Evolutionary conservation across 2,113 vertebrate species (phyloP).

Genomic region (Polypterus bichir): DNA sequence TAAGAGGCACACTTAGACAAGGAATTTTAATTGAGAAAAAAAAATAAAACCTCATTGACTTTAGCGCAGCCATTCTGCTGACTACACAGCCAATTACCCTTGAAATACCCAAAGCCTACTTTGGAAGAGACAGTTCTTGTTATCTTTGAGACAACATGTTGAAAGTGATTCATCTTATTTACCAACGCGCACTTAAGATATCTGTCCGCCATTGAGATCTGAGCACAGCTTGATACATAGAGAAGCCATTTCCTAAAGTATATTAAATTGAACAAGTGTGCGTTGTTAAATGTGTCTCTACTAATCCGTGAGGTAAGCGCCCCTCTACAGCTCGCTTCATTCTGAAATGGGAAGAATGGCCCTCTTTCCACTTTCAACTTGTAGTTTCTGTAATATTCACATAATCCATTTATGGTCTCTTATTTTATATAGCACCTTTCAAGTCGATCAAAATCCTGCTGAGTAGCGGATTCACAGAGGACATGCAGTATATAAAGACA

Average conservation of each 20-base stretch:
- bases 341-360: too few relatives aligned
- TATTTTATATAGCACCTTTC: too few relatives aligned
- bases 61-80: constrained; percentile 25
- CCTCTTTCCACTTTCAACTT: too few relatives aligned
- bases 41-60: constrained; percentile 36
- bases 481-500: too few relatives aligned
- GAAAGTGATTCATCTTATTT: neutral
- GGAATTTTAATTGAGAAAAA: constrained; percentile 42
- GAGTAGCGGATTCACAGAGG: too few relatives aligned
- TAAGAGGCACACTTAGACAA: constrained; percentile 47
- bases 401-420: too few relatives aligned
- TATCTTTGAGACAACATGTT: constrained; percentile 1
- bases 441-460: too few relatives aligned
- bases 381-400: too few relatives aligned
- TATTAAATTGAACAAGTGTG: neutral
- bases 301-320: too few relatives aligned
- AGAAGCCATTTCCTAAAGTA: neutral
- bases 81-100: constrained; percentile 36
- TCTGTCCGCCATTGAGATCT: neutral
- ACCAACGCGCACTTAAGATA: neutral
- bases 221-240: neutral
- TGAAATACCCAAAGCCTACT: constrained; percentile 32
- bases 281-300: too few relatives aligned
- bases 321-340: too few relatives aligned
- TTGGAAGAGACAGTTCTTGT: constrained; percentile 16